These are phyloP conservation scores for Gerris lacustris DNA, from an alignment of 2,888 invertebrate species.

Conservation along the genomic window DNA sequence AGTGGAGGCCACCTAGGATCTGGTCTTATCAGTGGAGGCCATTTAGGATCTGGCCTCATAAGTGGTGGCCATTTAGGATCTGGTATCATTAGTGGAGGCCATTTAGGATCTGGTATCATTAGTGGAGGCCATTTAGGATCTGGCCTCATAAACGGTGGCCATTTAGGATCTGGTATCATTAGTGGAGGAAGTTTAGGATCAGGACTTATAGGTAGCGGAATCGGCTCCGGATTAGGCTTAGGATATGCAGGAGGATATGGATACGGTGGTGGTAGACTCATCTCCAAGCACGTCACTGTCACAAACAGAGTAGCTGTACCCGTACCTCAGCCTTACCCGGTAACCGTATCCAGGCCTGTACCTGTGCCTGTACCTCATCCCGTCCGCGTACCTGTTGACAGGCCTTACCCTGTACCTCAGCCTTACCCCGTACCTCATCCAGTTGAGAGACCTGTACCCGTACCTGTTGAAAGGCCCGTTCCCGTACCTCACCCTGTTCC, in stretches of 20 bases:
- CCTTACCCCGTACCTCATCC: conserved; percentile 38
- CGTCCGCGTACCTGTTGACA: conserved; percentile 26
- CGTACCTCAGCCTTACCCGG: conserved; percentile 28
- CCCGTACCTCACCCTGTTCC: conserved; percentile 36
- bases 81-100: background rate
- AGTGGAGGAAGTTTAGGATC: background rate
- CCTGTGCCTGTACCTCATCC: conserved; percentile 28
- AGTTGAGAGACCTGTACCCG: conserved; percentile 38
- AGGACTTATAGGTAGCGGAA: background rate
- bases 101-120: background rate
- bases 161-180: conserved; percentile 7
- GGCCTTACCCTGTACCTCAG: conserved; percentile 25
- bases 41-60: background rate
- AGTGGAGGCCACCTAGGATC: background rate
- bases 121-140: conserved; percentile 9
- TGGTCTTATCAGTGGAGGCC: background rate
- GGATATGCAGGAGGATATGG: conserved; percentile 7
- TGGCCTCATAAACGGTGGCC: background rate
- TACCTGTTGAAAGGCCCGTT: conserved; percentile 37
- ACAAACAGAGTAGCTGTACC: conserved; percentile 23
- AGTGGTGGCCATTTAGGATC: background rate
- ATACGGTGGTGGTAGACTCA: background rate
- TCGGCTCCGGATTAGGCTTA: background rate
- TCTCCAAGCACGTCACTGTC: conserved; percentile 10
- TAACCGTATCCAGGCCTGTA: conserved; percentile 31